phyloP scores from a whole-genome alignment of 2,113 vertebrate genomes.

The Ardeotis arabs region DNA sequence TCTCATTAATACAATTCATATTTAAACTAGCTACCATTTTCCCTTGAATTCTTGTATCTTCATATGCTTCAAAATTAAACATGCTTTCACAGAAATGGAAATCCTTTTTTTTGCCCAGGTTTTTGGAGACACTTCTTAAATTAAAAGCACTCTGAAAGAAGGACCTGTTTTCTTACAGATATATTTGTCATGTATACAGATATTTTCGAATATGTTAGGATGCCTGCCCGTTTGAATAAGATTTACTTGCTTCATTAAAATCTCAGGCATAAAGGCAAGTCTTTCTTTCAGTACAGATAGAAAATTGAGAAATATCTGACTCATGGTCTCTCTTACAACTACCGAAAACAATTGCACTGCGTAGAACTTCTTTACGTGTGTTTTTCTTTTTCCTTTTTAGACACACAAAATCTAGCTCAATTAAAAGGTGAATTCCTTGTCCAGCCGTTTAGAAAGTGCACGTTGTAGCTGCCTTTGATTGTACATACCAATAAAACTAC shows the following conservation, averaged over 20 bases:
- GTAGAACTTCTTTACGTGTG: not conserved
- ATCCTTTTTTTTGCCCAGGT: not conserved
- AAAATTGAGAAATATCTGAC: not conserved
- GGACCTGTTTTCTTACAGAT: not conserved
- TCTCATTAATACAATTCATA: conserved; percentile 63
- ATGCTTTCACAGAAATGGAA: conserved; percentile 29
- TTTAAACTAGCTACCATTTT: conserved; percentile 61
- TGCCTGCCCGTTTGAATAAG: not conserved
- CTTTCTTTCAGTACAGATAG: not conserved
- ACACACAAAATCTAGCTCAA: not conserved
- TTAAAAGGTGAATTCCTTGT: not conserved
- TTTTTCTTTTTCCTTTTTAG: not conserved
- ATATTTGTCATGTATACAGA: not conserved
- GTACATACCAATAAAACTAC: not conserved
- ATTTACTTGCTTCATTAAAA: not conserved
- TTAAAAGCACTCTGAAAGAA: not conserved
- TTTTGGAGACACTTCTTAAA: not conserved
- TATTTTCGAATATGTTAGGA: not conserved
- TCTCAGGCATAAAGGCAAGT: not conserved
- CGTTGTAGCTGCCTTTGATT: not conserved
- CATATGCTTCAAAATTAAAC: conserved; percentile 28
- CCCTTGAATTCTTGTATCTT: not conserved
- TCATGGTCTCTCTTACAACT: not conserved
- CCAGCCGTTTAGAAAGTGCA: not conserved
- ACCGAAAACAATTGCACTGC: not conserved